These are phyloP conservation scores for Norana najaformis DNA, from an alignment of 2,888 invertebrate species.

Conservation along the genomic window DNA sequence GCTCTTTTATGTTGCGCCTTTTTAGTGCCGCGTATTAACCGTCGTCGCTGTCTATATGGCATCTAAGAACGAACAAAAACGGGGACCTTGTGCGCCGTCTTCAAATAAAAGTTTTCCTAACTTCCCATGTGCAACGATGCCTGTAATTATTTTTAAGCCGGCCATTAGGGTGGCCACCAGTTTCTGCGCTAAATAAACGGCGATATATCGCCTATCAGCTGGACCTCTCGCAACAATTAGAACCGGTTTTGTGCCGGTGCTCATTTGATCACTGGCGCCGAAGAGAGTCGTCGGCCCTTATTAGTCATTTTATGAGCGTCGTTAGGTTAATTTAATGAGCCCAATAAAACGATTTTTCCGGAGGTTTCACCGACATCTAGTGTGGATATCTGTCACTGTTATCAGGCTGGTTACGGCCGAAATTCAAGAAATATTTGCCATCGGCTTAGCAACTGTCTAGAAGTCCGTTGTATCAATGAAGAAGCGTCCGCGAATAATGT, in stretches of 20 bases:
- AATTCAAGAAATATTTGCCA: constrained; percentile 2
- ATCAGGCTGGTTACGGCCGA: neutral
- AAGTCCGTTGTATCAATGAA: neutral
- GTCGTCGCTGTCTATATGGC: neutral
- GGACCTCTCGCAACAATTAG: neutral
- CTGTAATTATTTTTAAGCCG: neutral
- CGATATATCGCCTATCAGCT: neutral
- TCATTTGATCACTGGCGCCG: constrained; percentile 13
- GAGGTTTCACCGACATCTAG: neutral
- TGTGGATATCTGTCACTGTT: constrained; percentile 2
- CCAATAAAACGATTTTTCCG: constrained; percentile 15
- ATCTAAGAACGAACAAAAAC: neutral
- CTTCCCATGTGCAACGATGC: neutral
- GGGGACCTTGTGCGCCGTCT: neutral
- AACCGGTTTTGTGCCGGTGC: neutral
- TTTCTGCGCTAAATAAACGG: neutral
- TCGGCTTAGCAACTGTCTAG: neutral
- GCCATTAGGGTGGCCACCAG: neutral
- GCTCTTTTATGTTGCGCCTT: neutral
- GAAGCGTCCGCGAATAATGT: neutral
- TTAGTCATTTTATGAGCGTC: neutral
- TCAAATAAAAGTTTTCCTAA: neutral
- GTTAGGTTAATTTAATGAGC: neutral
- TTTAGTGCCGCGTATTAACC: neutral
- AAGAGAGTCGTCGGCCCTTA: neutral